Evolutionary conservation across 2,797 vertebrate genomes (phyloP).

Genomic region (Eidolon dupreanum): DNA sequence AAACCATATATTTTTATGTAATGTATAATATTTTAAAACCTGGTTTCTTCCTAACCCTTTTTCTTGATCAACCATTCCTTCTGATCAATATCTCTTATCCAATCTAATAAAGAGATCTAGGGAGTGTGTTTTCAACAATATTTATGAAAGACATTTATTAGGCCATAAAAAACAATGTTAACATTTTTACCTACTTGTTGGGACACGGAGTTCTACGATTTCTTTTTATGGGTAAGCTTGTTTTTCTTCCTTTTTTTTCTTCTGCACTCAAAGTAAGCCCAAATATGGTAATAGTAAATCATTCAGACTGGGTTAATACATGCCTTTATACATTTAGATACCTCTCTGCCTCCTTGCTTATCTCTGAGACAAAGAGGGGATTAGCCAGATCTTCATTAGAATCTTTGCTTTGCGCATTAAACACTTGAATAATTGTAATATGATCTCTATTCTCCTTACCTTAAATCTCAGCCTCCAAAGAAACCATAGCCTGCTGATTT

Average conservation of each 20-base stretch:
- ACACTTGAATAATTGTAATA: neutral
- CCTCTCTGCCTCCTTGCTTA: neutral
- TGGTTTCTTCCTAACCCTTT: neutral
- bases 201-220: slow-evolving; percentile 67
- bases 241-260: slow-evolving; percentile 68
- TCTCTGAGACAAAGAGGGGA: slow-evolving; percentile 44
- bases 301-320: slow-evolving; percentile 36
- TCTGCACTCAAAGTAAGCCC: slow-evolving; percentile 14
- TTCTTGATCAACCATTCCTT: slow-evolving; percentile 17
- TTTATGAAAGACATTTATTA: slow-evolving; percentile 78
- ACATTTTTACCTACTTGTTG: slow-evolving; percentile 76
- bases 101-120: slow-evolving; percentile 69
- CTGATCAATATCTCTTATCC: slow-evolving; percentile 65
- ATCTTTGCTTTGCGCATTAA: neutral
- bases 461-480: slow-evolving; percentile 48
- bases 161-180: slow-evolving; percentile 72
- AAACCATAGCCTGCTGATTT: slow-evolving; percentile 43
- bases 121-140: slow-evolving; percentile 59
- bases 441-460: slow-evolving; percentile 51
- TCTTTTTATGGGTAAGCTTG: slow-evolving; percentile 74
- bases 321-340: neutral
- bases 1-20: neutral
- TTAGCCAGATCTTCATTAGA: slow-evolving; percentile 40
- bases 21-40: neutral
- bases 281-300: slow-evolving; percentile 73